These are phyloP conservation scores for Saccostrea echinata DNA, from an alignment of 1,140 invertebrate species.

Conservation along the genomic window DNA sequence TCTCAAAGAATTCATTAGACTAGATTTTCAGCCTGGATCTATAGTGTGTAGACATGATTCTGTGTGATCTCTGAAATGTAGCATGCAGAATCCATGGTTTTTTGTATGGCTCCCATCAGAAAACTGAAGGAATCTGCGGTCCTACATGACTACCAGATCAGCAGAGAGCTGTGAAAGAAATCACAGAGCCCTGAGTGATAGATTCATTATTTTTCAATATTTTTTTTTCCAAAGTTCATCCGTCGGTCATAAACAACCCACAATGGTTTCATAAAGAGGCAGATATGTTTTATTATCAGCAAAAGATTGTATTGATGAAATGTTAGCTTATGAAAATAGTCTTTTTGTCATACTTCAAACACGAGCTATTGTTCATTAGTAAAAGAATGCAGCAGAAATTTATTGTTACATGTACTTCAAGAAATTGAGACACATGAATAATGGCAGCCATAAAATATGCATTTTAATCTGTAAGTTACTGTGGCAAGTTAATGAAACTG, in stretches of 20 bases:
- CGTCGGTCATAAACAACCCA: slow-evolving; percentile 29
- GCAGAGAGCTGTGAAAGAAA: slow-evolving; percentile 21
- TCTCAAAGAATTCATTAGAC: slow-evolving; percentile 28
- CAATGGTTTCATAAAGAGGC: slow-evolving; percentile 31
- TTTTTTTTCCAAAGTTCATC: slow-evolving; percentile 25
- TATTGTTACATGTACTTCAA: not conserved
- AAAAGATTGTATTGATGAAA: slow-evolving; percentile 13
- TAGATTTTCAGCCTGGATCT: slow-evolving; percentile 18
- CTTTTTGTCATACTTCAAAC: not conserved
- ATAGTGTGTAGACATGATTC: slow-evolving; percentile 15
- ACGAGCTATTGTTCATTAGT: slow-evolving; percentile 21
- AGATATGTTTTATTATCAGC: slow-evolving; percentile 18
- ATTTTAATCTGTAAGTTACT: slow-evolving; percentile 34
- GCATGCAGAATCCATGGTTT: not conserved
- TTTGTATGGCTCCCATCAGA: not conserved
- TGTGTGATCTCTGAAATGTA: slow-evolving; percentile 28
- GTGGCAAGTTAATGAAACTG: slow-evolving; percentile 8
- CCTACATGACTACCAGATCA: not conserved
- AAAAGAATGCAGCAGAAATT: not conserved
- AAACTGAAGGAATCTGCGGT: not conserved
- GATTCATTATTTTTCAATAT: slow-evolving; percentile 38
- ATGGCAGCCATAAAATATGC: slow-evolving; percentile 34
- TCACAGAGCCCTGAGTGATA: slow-evolving; percentile 14
- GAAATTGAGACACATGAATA: not conserved
- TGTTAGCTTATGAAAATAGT: slow-evolving; percentile 25